A percentile compares a stretch with the other conserved stretches of the same genome.
Evolutionary conservation across 2,888 invertebrate genomes (phyloP).

Genomic region (Lepidochrysops patricia): DNA sequence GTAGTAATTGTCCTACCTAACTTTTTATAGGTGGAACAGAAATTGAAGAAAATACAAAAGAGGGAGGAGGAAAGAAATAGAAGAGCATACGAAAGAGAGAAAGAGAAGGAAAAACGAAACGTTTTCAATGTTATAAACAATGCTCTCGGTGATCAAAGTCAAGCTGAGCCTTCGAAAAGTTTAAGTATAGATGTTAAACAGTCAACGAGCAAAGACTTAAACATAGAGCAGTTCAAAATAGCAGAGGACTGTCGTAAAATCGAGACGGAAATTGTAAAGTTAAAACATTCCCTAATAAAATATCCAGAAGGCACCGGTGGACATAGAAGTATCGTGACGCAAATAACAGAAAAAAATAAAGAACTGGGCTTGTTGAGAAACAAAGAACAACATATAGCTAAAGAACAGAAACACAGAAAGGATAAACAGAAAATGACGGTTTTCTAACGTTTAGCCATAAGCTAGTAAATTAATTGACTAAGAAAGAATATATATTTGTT

Average conservation of each 20-base stretch:
- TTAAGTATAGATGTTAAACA: slow-evolving; percentile 52
- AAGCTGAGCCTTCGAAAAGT: slow-evolving; percentile 24
- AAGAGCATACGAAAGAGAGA: slow-evolving; percentile 78
- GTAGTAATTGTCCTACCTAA: neutral
- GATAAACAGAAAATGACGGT: slow-evolving; percentile 84
- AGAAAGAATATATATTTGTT: slow-evolving; percentile 10
- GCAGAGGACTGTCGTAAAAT: slow-evolving; percentile 81
- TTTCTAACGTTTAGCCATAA: slow-evolving; percentile 67
- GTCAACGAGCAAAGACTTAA: slow-evolving; percentile 78
- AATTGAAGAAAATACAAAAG: slow-evolving; percentile 77
- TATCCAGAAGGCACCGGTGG: slow-evolving; percentile 76
- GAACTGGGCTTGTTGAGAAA: slow-evolving; percentile 75
- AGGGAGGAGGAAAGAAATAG: slow-evolving; percentile 77
- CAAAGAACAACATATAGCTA: slow-evolving; percentile 77
- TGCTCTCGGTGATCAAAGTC: slow-evolving; percentile 63
- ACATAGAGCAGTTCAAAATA: slow-evolving; percentile 82
- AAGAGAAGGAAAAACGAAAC: slow-evolving; percentile 75
- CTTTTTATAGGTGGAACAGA: slow-evolving; percentile 73
- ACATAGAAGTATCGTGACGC: slow-evolving; percentile 75
- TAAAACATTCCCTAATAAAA: slow-evolving; percentile 78
- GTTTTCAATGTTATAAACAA: slow-evolving; percentile 86
- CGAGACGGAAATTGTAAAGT: slow-evolving; percentile 78
- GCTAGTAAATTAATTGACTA: slow-evolving; percentile 6
- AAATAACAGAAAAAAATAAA: slow-evolving; percentile 75
- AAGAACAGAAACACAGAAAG: slow-evolving; percentile 81